Percentiles rank a stretch among this genome's conserved stretches.
Evolutionary conservation across 2,888 invertebrate species (phyloP).

Genomic region (Axea sp.): DNA sequence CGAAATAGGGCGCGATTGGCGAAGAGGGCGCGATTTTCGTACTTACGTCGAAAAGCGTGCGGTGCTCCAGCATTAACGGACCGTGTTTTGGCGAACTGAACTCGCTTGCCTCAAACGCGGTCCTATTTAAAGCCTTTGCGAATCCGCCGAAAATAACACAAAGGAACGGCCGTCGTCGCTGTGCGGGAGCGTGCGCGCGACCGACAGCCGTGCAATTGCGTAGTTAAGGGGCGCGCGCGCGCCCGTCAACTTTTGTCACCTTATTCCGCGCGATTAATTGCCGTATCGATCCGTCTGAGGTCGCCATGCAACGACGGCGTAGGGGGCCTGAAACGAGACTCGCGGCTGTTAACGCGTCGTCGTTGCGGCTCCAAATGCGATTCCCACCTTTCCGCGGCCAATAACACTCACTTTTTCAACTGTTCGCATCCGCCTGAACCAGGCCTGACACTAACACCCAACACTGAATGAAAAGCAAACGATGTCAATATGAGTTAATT

Average conservation of each 20-base stretch:
- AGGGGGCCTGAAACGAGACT: slow-evolving; percentile 15
- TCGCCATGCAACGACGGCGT: slow-evolving; percentile 27
- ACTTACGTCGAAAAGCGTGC: slow-evolving; percentile 78
- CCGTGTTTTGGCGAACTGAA: slow-evolving; percentile 74
- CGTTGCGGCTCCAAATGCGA: no score
- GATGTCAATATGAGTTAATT: no score
- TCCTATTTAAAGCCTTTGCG: slow-evolving; percentile 79
- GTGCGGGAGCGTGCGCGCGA: slow-evolving; percentile 70
- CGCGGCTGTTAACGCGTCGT: no score
- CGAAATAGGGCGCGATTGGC: slow-evolving; percentile 9
- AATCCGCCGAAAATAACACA: slow-evolving; percentile 79
- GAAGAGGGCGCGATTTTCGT: slow-evolving; percentile 66
- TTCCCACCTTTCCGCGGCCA: no score
- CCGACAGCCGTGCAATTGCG: slow-evolving; percentile 37
- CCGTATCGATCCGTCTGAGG: slow-evolving; percentile 59
- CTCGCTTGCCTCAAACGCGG: slow-evolving; percentile 73
- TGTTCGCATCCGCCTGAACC: no score
- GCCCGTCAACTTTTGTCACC: slow-evolving; percentile 58
- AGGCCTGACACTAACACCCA: no score
- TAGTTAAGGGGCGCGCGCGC: slow-evolving; percentile 45
- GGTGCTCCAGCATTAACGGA: slow-evolving; percentile 78
- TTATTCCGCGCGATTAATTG: slow-evolving; percentile 58
- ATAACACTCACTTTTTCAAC: no score
- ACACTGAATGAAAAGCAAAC: no score
- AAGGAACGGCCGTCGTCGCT: slow-evolving; percentile 69